Base-by-base conservation (phyloP, 2,113 vertebrate genomes). In the Rhineura floridana region DNA sequence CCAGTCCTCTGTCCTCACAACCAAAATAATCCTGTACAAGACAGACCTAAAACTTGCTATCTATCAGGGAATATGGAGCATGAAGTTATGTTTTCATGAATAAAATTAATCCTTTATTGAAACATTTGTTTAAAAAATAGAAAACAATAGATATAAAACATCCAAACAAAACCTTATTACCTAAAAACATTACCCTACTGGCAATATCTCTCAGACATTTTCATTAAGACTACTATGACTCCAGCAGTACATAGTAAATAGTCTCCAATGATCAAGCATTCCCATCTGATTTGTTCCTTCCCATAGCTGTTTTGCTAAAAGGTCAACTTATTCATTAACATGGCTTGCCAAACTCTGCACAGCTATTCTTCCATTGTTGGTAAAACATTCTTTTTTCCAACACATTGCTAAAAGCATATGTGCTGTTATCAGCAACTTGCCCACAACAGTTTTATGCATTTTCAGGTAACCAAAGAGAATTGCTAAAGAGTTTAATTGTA, bases 271-370 rank as follows among this genome's bases (percentile, higher is more conserved):
- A 73, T 42, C 50, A 73, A 46, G 15, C 4, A 8, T 4, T 30
- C 28, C 28, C 25, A 62, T 67, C 42, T n/a, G 62, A 48, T 30
- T 84, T 84, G 4, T 46, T 42, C 65, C 39, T 85, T 76, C 70
- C 52, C 70, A 62, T 19, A 44, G 10, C 59, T 42, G 25, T 11
- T 59, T 59, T 59, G 36, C 13, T 59, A 33, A 85, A 85, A 85
- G 52, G 39, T 62, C 39, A 30, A 70, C 36, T 85, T 85, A 85
- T 62, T 85, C 70, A 85, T 76, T 85, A 76, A 76, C 52, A 85
- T 75, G 28, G 12, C 3, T 50, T 75, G 39, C 70, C 36, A 62
- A 62, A 33, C 9, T 85, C 52, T 30, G 52, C 15, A 19, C 48
- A 84, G 21, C 12, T 73, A 55, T 30, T 84, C 65, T 84, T 73